Base-by-base conservation (phyloP, 92 coral and sea anemone genomes). In the Palythoa grandiflora region DNA sequence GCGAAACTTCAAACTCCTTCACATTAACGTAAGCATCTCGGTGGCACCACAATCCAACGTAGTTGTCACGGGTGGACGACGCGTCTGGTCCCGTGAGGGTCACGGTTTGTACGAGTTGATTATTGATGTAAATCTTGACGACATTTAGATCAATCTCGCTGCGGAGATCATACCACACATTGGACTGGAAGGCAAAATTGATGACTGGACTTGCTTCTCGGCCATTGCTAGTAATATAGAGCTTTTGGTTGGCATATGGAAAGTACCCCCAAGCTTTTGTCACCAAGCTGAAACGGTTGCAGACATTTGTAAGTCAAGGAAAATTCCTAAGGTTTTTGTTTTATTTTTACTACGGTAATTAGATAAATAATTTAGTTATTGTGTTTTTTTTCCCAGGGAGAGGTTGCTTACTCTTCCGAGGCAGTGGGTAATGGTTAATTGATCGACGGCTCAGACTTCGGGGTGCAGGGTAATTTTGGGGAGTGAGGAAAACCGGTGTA, bases 11-110 rank as follows among this genome's bases (percentile, higher is more conserved):
- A 60, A 92, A 92, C 77, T 86, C 84, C 40, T 71, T 80, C 38
- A 89, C 94, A 37, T 71, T 89, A 4, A 54, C 83, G 16, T 61
- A 51, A 14, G 83, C 59, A 3, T 38, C 55, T 65, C 80, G 57
- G 63, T 92, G 92, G 51, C 92, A 89, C 94, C 94, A 92, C 59
- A 92, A 71, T 1, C 94, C 94, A 17, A 92, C 94, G 72, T 89
- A 92, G 57, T 92, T 92, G 21, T 92, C 83, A 14, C 73, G 87
- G 39, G 37, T 85, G 3, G 94, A 89, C 11, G 52, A 38, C 10
- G 94, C 94, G 12, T 86, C 94, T 54, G 70, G 55, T 13, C 94
- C 94, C 73, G 17, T 38, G 79, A 91, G 86, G 12, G 80, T 91
- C 10, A 91, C 65, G 51, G 87, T 68, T 35, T 71, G 48, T 12